Base-by-base conservation (phyloP, 2,888 invertebrate genomes). In the Drosophila siamana region DNA sequence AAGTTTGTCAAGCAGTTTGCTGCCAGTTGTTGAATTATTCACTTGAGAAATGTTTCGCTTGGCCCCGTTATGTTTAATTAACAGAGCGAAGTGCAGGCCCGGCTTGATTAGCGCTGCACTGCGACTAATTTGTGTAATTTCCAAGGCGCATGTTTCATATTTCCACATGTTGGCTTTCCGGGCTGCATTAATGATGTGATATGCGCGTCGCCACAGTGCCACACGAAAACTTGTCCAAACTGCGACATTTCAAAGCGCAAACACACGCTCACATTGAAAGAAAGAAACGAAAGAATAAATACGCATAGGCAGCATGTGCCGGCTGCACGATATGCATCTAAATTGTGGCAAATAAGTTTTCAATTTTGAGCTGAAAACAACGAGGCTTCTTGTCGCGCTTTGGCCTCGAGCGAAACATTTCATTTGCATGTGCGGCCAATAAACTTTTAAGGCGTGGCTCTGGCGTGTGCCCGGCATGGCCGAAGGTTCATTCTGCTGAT, bases 101-200 rank as follows among this genome's bases (percentile, higher is more conserved):
- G 19, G 9, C 19, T 41, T 24, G 19, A n/a, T 60, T 30, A n/a
- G 19, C 41, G 28, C 19, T 55, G 44, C 22, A 55, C 40, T 52
- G 40, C 26, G 15, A 26, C 11, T 52, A 26, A 16, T 52, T 40
- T 26, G 26, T 22, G 13, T 5, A 36, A 62, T 22, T 71, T 44
- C 15, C 9, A 19, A 33, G 38, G 9, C 26, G 40, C 46, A 50
- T 5, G 11, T 33, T 11, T 36, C 19, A 19, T 3, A 30, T 41
- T 52, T 78, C 46, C 81, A 80, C 63, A 72, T 78, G 84, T 40
- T 68, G 52, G 36, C 46, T 72, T 80, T 78, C 69, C 78, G 52
- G 51, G 41, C 51, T 84, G 81, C 84, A 80, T 80, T 75, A 84
- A 78, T 74, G 48, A 84, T 80, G 63, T 15, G n/a, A n/a, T n/a